A percentile compares a stretch with the other conserved stretches of the same genome.
phyloP scores from a whole-genome alignment of 2,888 invertebrate genomes.

The Neoitamus cyanurus region DNA sequence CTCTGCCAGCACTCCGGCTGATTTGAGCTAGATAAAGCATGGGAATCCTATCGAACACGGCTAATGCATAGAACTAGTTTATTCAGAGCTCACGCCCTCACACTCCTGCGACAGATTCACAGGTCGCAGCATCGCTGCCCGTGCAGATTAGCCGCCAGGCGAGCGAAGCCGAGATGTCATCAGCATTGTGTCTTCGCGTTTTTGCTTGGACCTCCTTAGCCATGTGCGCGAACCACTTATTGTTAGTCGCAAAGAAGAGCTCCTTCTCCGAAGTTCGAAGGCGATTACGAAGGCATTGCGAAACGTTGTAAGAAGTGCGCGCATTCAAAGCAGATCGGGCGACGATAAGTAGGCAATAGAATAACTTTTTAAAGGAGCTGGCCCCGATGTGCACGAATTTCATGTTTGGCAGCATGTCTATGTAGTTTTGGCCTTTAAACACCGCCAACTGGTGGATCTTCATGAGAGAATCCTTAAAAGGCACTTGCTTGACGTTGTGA shows the following conservation, averaged over 20 bases:
- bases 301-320: neutral
- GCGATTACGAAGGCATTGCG: neutral
- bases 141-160: neutral
- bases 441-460: neutral
- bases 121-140: neutral
- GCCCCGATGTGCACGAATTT: constrained; percentile 6
- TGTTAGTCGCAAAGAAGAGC: neutral
- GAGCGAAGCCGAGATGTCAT: neutral
- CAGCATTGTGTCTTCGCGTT: constrained; percentile 1
- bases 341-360: constrained; percentile 4
- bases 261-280: neutral
- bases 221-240: neutral
- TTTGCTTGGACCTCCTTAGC: neutral
- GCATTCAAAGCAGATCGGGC: neutral
- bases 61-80: neutral
- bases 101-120: neutral
- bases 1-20: neutral
- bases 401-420: neutral
- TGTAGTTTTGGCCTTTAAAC: neutral
- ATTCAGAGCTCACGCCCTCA: constrained; percentile 23
- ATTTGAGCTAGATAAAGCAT: neutral
- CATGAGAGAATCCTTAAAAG: constrained; percentile 22
- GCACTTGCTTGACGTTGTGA: constrained; percentile 6
- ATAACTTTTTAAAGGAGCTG: neutral
- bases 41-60: neutral